Percentiles rank a stretch among this genome's conserved stretches.
Evolutionary conservation across 2,797 vertebrate species (phyloP).

Genomic region (Pseudochromis fuscus): DNA sequence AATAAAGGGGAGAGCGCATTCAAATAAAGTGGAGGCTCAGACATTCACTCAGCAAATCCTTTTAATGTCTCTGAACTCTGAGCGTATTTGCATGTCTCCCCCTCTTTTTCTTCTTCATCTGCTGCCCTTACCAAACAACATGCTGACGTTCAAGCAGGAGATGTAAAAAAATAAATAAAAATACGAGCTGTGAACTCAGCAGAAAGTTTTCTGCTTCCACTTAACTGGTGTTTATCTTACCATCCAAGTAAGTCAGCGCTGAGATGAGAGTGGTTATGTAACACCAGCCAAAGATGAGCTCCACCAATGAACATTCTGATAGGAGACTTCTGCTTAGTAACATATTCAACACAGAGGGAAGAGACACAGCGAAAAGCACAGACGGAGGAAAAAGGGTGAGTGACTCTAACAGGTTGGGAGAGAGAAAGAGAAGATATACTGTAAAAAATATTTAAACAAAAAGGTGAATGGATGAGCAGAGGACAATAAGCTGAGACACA

Average conservation of each 20-base stretch:
- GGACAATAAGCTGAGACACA: neutral
- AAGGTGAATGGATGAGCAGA: neutral
- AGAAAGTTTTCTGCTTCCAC: constrained; percentile 53
- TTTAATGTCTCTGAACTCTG: constrained; percentile 40
- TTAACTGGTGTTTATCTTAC: constrained; percentile 61
- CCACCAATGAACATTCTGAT: constrained; percentile 78
- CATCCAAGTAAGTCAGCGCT: constrained; percentile 56
- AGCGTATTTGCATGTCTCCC: constrained; percentile 4
- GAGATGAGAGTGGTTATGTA: constrained; percentile 73
- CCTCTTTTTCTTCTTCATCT: constrained; percentile 10
- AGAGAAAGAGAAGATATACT: neutral
- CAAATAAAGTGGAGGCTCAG: constrained; percentile 22
- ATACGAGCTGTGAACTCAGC: constrained; percentile 30
- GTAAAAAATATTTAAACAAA: neutral
- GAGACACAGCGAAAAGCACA: constrained; percentile 30
- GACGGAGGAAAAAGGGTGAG: constrained; percentile 32
- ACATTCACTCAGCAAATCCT: constrained; percentile 38
- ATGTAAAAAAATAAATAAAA: constrained; percentile 47
- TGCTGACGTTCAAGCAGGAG: constrained; percentile 32
- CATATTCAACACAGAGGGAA: constrained; percentile 62
- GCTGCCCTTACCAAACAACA: constrained; percentile 36
- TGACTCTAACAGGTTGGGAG: constrained; percentile 38
- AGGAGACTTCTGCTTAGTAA: constrained; percentile 83
- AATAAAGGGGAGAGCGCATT: constrained; percentile 8
- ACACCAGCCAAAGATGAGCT: constrained; percentile 69